Conservation (phyloP, 1,140 invertebrate genomes). For the Bursaphelenchus mucronatus region DNA sequence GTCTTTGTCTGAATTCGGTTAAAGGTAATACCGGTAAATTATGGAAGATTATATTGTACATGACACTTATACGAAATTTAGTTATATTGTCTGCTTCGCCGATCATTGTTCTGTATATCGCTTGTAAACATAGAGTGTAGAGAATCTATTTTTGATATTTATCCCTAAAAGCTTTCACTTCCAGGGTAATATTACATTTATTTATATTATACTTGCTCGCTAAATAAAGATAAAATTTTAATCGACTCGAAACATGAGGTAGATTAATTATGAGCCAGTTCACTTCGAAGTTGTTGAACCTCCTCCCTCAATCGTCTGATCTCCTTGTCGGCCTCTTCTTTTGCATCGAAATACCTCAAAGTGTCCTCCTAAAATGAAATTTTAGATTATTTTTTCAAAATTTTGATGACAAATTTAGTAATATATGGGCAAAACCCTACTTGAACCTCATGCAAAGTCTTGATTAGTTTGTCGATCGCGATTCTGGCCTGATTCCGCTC, state of each 20-base stretch:
- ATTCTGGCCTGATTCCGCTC: conserved; percentile 81
- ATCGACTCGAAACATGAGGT: neutral
- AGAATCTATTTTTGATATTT: too few relatives aligned
- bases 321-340: conserved; percentile 16
- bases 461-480: conserved; percentile 75
- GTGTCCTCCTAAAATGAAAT: conserved; percentile 14
- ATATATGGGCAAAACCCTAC: conserved; percentile 14
- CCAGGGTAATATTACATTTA: too few relatives aligned
- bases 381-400: too few relatives aligned
- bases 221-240: conserved; percentile 4
- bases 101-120: too few relatives aligned
- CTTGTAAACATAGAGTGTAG: too few relatives aligned
- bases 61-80: too few relatives aligned
- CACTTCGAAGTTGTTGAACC: conserved; percentile 3
- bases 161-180: too few relatives aligned
- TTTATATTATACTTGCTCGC: neutral
- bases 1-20: too few relatives aligned
- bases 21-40: too few relatives aligned
- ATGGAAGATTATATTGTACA: too few relatives aligned
- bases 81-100: too few relatives aligned
- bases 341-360: conserved; percentile 19
- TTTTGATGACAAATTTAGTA: neutral
- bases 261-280: conserved; percentile 1
- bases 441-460: conserved; percentile 45
- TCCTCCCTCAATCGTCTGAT: neutral